Conservation (phyloP, 2,888 invertebrate species). For the Watsonalla cultraria region DNA sequence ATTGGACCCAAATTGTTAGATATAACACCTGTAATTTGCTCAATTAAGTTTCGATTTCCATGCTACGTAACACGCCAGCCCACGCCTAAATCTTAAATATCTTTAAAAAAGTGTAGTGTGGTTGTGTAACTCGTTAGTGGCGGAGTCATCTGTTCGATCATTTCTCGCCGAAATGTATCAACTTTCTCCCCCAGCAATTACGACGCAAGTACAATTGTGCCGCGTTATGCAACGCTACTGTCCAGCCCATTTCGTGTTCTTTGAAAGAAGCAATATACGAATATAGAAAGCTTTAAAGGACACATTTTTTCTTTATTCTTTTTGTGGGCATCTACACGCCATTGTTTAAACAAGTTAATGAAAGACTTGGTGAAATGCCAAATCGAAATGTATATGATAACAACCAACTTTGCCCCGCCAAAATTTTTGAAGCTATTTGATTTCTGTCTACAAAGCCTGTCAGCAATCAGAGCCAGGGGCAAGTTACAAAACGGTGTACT, state of each 20-base stretch:
- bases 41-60: conserved; percentile 8
- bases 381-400: too few species aligned
- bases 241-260: conserved; percentile 37
- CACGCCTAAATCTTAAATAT: conserved; percentile 26
- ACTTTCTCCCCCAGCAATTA: conserved; percentile 68
- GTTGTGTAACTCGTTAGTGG: conserved; percentile 35
- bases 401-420: too few species aligned
- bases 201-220: conserved; percentile 26
- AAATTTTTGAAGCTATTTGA: too few species aligned
- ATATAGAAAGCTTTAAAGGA: neutral
- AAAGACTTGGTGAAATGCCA: too few species aligned
- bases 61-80: conserved; percentile 23
- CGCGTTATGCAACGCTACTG: conserved; percentile 40
- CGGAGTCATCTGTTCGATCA: conserved; percentile 55
- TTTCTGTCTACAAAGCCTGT: too few species aligned
- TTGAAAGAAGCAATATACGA: neutral
- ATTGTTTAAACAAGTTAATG: too few species aligned
- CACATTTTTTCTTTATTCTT: too few species aligned
- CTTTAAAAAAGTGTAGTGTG: conserved; percentile 1
- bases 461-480: too few species aligned
- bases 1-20: neutral
- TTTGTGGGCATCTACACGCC: too few species aligned
- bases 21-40: conserved; percentile 1
- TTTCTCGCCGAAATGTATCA: conserved; percentile 62
- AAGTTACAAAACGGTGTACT: too few species aligned